Evolutionary conservation across 2,888 invertebrate species (phyloP), one percentile per base, ranked within the genome.

Genomic region (Monopis laevigella): DNA sequence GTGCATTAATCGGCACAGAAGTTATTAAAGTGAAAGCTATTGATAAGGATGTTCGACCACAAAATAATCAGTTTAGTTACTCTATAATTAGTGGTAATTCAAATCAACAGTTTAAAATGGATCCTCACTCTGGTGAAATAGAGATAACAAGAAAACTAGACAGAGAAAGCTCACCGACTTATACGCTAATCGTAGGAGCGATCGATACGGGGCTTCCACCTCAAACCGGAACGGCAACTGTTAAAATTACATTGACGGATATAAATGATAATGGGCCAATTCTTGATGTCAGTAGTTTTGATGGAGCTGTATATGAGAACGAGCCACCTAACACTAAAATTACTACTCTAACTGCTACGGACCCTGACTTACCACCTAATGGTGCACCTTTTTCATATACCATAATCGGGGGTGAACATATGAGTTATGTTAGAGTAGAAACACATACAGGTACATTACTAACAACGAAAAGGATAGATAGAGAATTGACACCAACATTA

Each of bases 261-360:
- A 85, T 95, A n/a, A 97, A 97, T 59, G 96, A 97, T 58, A 96
- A 96, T 60, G 93, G 93, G 0, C 97, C 96, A 0, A 72, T 87
- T 24, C 93, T 97, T 56, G 88, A 90, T 48, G 81, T 88, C 0
- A 74, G 84, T 1, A 86, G 86, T 48, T 84, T 90, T 13, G 68
- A 88, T 29, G 96, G 93, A 0, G 87, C 88, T 48, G 88, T 97
- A 1, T 84, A 86, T 43, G 97, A 97, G 72, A 95, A 96, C 59
- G 92, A 93, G 63, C 91, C 91, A 0, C 85, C 90, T 0, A 90
- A 89, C 44, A 91, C 93, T 0, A 89, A 86, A 48, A 88, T 96
- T 8, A 88, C 92, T 84, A 90, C 90, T 0, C 75, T 97, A n/a
- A 84, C 87, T 3, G 96, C 96, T 0, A 90, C 84, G 38, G 97